These are phyloP conservation scores for Drosophila kambysellisi DNA, from an alignment of 2,888 invertebrate genomes.

Conservation along the genomic window DNA sequence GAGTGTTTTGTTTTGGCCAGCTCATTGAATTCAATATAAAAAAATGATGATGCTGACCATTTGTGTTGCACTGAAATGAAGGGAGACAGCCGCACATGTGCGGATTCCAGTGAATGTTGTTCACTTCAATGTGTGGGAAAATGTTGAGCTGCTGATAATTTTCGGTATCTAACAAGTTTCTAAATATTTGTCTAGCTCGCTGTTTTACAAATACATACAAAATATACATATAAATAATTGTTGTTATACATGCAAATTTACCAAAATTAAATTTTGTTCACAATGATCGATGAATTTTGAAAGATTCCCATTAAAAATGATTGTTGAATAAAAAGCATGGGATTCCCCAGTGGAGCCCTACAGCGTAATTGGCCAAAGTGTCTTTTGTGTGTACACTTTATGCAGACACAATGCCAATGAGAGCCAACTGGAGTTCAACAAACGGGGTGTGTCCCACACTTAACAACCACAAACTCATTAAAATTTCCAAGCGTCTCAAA, in stretches of 20 bases:
- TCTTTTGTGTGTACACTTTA: constrained; percentile 3
- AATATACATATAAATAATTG: background rate
- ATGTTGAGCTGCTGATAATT: background rate
- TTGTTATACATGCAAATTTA: background rate
- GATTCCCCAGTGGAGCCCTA: background rate
- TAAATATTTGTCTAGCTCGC: background rate
- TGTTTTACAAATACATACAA: background rate
- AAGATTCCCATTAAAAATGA: background rate
- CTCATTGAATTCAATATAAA: constrained; percentile 43
- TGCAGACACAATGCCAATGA: constrained; percentile 17
- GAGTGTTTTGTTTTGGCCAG: constrained; percentile 24
- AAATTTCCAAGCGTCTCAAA: constrained; percentile 25
- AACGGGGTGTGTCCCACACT: constrained; percentile 53
- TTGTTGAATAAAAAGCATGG: background rate
- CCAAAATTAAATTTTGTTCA: background rate
- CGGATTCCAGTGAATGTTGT: constrained; percentile 21
- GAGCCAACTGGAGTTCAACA: constrained; percentile 46
- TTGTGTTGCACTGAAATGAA: constrained; percentile 29
- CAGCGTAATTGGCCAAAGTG: constrained; percentile 2
- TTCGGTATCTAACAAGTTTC: background rate
- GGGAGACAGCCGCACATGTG: constrained; percentile 4
- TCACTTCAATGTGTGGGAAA: constrained; percentile 46
- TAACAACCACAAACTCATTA: constrained; percentile 37
- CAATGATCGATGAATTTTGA: background rate
- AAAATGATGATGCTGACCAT: constrained; percentile 29